phyloP scores from a whole-genome alignment of 1,140 invertebrate genomes.

The Latrodectus geometricus region DNA sequence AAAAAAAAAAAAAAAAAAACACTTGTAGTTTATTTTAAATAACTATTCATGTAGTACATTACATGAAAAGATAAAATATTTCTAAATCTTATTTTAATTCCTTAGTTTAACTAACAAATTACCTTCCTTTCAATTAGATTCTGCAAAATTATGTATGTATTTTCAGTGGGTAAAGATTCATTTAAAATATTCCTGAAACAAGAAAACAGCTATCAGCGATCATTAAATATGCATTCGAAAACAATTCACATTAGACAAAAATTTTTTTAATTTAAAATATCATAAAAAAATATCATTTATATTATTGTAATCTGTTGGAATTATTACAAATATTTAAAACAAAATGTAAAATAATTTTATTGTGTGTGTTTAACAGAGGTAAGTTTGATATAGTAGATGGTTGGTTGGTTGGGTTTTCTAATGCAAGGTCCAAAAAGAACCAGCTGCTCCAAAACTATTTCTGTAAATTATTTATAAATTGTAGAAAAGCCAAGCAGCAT shows the following conservation, averaged over 20 bases:
- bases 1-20: too few relatives aligned
- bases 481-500: too few relatives aligned
- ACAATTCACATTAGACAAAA: not conserved
- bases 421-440: too few relatives aligned
- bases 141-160: slow-evolving; percentile 32
- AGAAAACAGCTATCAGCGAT: not conserved
- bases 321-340: not conserved
- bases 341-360: not conserved
- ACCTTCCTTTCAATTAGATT: slow-evolving; percentile 45
- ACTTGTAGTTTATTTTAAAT: too few relatives aligned
- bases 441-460: too few relatives aligned
- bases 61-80: not conserved
- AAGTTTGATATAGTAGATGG: too few relatives aligned
- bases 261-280: not conserved
- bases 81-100: not conserved
- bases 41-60: too few relatives aligned
- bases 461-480: too few relatives aligned
- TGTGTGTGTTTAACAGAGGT: not conserved
- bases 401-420: too few relatives aligned
- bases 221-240: not conserved
- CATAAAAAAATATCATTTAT: not conserved
- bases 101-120: not conserved
- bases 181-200: slow-evolving; percentile 39
- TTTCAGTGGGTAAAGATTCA: slow-evolving; percentile 8
- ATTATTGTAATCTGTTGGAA: not conserved